Conservation (phyloP, 2,797 vertebrate species). For the Chrosomus eos region DNA sequence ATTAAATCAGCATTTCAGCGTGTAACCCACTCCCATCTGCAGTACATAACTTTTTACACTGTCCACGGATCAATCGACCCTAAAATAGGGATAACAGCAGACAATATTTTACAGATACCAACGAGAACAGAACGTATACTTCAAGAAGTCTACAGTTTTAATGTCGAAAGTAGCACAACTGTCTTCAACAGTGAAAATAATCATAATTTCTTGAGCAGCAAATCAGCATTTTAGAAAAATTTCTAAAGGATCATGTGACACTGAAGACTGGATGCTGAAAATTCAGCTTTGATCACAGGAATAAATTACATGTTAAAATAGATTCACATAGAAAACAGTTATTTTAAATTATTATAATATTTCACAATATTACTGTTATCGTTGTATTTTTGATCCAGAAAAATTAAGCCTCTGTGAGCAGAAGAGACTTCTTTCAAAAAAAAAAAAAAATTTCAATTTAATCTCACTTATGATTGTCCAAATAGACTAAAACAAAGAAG, state of each 20-base stretch:
- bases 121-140: background rate
- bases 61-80: background rate
- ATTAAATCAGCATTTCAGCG: background rate
- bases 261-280: background rate
- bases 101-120: background rate
- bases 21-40: slow-evolving; percentile 1
- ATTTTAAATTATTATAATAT: no score
- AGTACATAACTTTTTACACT: background rate
- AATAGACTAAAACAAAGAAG: background rate
- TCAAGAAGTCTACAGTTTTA: background rate
- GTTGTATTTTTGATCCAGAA: background rate
- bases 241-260: background rate
- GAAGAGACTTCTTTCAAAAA: background rate
- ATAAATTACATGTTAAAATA: background rate
- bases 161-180: no score
- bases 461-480: background rate
- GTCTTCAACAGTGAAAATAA: background rate
- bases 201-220: background rate
- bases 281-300: background rate
- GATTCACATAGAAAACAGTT: background rate
- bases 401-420: background rate
- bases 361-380: background rate
- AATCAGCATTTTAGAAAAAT: background rate
- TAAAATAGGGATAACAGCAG: background rate
- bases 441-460: background rate